Base-by-base conservation (phyloP, 2,113 vertebrate species). In the Hystrix cristata region DNA sequence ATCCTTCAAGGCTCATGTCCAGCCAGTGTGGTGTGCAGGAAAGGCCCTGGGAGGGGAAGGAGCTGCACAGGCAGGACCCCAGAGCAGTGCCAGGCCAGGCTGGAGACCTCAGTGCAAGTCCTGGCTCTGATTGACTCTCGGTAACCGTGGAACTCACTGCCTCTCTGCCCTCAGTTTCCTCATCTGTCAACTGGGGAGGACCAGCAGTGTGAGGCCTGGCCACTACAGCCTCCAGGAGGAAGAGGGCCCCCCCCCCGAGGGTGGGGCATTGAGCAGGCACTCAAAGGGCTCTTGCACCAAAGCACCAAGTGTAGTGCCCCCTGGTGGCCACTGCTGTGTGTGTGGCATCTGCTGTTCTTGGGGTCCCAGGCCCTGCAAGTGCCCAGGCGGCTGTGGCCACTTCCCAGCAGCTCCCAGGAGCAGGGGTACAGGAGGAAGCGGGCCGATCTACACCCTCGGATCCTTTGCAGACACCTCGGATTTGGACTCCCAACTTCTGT, bases 311-410 rank as follows among this genome's bases (percentile, higher is more conserved):
- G 25, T 0, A 1, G 27, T 2, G 2, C 23, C 62, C 7, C n/a
- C 23, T 19, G 34, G 27, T 0, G 15, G 69, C 85, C 1, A 7
- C 65, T 0, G 0, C 76, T 27, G n/a, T 38, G 38, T 38, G 38
- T 38, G 38, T 38, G 38, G 38, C 38, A 2, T 43, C 85, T 69
- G 23, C 46, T 65, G 13, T 8, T 21, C 85, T 43, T 14, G 12
- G 76, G 55, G 43, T 34, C 82, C 53, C 14, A 3, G 79, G 55
- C 57, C 89, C 81, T n/a, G 38, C 69, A 25, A 3, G 12, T 0
- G 7, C 46, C 76, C 7, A 21, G 43, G n/a, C 5, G 7, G 0
- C 5, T 10, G 43, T 1, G 0, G 38, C 57, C 38, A 15, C 34
- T 25, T 69, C 43, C 34, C 18, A 38, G 10, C 10, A 19, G 38